phyloP scores from a whole-genome alignment of 1,140 invertebrate genomes.

The Platorchestia sp. region DNA sequence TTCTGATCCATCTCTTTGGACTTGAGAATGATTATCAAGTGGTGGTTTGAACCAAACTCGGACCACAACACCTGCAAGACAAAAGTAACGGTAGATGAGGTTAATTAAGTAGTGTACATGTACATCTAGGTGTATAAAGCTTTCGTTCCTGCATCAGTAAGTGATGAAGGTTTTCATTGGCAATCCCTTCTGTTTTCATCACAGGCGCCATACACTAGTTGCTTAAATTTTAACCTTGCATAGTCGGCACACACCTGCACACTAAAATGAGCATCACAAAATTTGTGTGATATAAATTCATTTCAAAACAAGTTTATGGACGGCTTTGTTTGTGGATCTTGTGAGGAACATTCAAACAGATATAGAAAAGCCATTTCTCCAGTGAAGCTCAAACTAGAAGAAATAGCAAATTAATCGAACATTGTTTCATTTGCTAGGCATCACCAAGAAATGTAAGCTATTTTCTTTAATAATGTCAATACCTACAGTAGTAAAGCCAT shows the following conservation, averaged over 20 bases:
- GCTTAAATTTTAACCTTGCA: too few species aligned
- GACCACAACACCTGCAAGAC: slow-evolving; percentile 10
- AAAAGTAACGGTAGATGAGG: not conserved
- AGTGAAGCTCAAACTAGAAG: not conserved
- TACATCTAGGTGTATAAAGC: not conserved
- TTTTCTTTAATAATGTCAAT: not conserved
- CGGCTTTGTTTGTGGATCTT: not conserved
- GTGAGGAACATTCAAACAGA: not conserved
- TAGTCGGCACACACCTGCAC: too few species aligned
- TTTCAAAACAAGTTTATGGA: not conserved
- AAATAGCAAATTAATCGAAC: not conserved
- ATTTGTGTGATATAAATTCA: not conserved
- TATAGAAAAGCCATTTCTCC: not conserved
- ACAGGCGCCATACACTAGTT: too few species aligned
- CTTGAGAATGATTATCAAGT: not conserved
- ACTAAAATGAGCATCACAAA: not conserved
- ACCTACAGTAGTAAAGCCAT: too few species aligned
- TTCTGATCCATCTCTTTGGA: not conserved
- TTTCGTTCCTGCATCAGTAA: too few species aligned
- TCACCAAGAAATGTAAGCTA: not conserved
- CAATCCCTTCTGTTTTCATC: not conserved
- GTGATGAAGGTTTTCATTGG: too few species aligned
- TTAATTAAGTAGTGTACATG: not conserved
- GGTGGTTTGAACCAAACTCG: slow-evolving; percentile 46
- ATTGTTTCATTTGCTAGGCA: not conserved